Evolutionary conservation across 92 coral and sea anemone genomes (phyloP).

Genomic region (Metridium senile): DNA sequence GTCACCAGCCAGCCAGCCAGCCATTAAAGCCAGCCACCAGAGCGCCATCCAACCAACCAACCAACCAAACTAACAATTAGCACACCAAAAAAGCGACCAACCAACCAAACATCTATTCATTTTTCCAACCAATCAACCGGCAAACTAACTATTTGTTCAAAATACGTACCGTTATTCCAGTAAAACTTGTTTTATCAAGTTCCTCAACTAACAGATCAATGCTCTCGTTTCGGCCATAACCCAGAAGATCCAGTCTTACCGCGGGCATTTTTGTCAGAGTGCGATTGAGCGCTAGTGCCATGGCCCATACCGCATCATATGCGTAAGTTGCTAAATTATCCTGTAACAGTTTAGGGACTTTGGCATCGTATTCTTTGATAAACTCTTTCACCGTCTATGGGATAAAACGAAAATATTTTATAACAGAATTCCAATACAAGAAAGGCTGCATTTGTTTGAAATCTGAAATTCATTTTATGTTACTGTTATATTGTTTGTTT

Average conservation of each 20-base stretch:
- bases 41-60: too few relatives aligned
- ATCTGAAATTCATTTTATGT: too few relatives aligned
- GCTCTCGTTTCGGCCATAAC: constrained; percentile 60
- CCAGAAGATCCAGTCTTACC: constrained; percentile 51
- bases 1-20: too few relatives aligned
- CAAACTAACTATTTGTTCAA: too few relatives aligned
- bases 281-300: constrained; percentile 79
- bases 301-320: constrained; percentile 87
- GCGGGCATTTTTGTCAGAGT: constrained; percentile 55
- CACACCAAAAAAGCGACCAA: too few relatives aligned
- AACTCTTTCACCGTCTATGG: constrained; percentile 66
- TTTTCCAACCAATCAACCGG: too few relatives aligned
- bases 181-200: constrained; percentile 53
- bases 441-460: too few relatives aligned
- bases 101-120: too few relatives aligned
- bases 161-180: constrained; percentile 70
- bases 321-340: constrained; percentile 70
- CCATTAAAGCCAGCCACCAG: too few relatives aligned
- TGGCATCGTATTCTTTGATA: constrained; percentile 52
- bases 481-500: background rate
- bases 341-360: constrained; percentile 34
- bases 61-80: too few relatives aligned
- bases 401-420: background rate
- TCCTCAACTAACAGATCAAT: constrained; percentile 40
- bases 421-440: background rate